phyloP scores from a whole-genome alignment of 2,113 vertebrate genomes.

The Paraplagusia blochii region DNA sequence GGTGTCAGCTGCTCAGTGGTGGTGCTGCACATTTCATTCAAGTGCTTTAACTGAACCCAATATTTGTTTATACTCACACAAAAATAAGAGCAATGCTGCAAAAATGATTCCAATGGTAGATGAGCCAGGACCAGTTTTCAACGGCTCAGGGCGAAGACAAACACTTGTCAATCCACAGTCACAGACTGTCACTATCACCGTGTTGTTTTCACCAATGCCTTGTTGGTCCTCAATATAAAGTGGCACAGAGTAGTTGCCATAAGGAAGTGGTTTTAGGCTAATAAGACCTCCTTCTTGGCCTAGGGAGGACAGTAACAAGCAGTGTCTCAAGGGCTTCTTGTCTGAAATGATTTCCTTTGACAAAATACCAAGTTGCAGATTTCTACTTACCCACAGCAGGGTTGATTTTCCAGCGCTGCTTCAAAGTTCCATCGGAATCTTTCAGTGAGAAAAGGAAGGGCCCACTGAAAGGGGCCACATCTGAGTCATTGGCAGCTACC shows the following conservation, averaged over 20 bases:
- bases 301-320: constrained; percentile 11
- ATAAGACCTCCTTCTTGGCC: constrained; percentile 62
- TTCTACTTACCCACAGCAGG: constrained; percentile 57
- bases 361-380: not conserved
- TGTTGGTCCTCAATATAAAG: constrained; percentile 77
- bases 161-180: constrained; percentile 47
- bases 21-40: too few relatives aligned
- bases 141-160: constrained; percentile 18
- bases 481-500: constrained; percentile 56
- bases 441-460: constrained; percentile 76
- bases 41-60: not conserved
- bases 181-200: constrained; percentile 67
- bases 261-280: constrained; percentile 58
- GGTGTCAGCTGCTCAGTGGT: too few relatives aligned
- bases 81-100: constrained; percentile 60
- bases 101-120: constrained; percentile 59
- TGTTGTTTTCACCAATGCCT: constrained; percentile 38
- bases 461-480: constrained; percentile 61
- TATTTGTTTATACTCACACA: constrained; percentile 68
- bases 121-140: constrained; percentile 28
- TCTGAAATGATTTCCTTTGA: not conserved
- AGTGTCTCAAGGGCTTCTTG: not conserved
- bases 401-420: constrained; percentile 70
- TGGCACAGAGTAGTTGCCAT: constrained; percentile 71
- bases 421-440: constrained; percentile 18